Evolutionary conservation across 64 coral and sea anemone genomes (phyloP), one percentile per base, ranked within the genome.

Genomic region (Hydrozoanthus tunicans): DNA sequence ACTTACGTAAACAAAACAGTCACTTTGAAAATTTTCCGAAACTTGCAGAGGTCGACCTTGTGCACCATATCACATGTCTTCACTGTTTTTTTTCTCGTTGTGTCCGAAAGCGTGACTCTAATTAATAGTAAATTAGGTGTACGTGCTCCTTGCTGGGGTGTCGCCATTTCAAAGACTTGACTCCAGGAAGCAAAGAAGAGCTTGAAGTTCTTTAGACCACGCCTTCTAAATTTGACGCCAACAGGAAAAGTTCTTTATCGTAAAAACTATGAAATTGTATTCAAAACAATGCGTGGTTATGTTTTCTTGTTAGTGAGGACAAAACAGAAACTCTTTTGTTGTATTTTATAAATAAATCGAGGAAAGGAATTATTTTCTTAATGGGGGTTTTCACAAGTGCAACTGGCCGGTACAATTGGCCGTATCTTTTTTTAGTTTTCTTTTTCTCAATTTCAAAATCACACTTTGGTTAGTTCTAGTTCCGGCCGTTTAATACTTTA

Each of bases 171-270:
- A 88, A 53, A 52, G 58, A 59, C 69, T 61, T 88, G 54, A 88
- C 68, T 88, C 56, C 84, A 88, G 84, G 84, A 88, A 88, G 66
- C 58, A 56, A 88, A 73, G 69, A 56, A 75, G 59, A 88, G 58
- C 55, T 70, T 72, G 83, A 72, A 72, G 54, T 52, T 60, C 83
- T 55, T 86, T 56, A 6, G 32, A 56, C 84, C 84, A 72, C 70
- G 84, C 84, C 84, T 73, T 74, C 26, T 6, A 73, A 75, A 86
- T 57, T 71, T 24, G 57, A 88, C 2, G 84, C 84, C 69, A 88
- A 88, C 84, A 88, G 84, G 69, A 60, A 88, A 70, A 88, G 6
- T 58, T 75, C 69, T 88, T 88, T 69, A 88, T 73, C 24, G 8
- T 60, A 58, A 23, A 74, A 62, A n/a, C 11, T 70, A 59, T 56